A percentile compares a stretch with the other conserved stretches of the same genome.
These are phyloP conservation scores for Cardiocondyla obscurior DNA, from an alignment of 1,140 invertebrate species.

Conservation along the genomic window DNA sequence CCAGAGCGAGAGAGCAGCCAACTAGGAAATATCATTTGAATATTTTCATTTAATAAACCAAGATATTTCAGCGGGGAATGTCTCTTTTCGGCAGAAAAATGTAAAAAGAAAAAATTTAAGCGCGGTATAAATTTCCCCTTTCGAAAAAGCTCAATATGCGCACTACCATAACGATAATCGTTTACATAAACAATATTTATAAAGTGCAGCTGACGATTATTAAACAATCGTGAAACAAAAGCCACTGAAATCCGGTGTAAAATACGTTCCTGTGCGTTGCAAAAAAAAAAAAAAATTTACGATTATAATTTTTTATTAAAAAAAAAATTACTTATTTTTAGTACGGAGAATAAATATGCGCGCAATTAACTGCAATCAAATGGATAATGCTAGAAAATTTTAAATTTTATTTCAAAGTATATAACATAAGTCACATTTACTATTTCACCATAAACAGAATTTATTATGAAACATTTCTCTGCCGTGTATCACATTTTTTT, in stretches of 20 bases:
- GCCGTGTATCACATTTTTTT: not conserved
- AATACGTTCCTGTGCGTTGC: not conserved
- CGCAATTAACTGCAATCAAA: not conserved
- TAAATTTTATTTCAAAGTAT: not conserved
- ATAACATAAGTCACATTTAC: not conserved
- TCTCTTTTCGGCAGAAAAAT: not conserved
- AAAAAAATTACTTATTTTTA: not conserved
- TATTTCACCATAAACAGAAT: not conserved
- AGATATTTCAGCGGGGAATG: not conserved
- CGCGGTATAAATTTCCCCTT: not conserved
- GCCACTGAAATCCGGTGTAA: not conserved
- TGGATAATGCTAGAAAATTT: not conserved
- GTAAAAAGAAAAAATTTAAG: not conserved
- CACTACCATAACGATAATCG: not conserved
- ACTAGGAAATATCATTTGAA: conserved; percentile 16
- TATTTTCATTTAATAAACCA: conserved; percentile 31
- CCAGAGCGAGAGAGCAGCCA: not conserved
- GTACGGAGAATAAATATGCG: not conserved
- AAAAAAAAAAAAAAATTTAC: not conserved
- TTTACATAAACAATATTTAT: not conserved
- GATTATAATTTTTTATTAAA: not conserved
- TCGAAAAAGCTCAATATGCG: not conserved
- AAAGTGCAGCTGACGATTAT: not conserved
- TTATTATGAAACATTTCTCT: not conserved
- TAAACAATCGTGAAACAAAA: not conserved